These are phyloP conservation scores for Leptodactylus fuscus DNA, from an alignment of 2,113 vertebrate species.

Conservation along the genomic window DNA sequence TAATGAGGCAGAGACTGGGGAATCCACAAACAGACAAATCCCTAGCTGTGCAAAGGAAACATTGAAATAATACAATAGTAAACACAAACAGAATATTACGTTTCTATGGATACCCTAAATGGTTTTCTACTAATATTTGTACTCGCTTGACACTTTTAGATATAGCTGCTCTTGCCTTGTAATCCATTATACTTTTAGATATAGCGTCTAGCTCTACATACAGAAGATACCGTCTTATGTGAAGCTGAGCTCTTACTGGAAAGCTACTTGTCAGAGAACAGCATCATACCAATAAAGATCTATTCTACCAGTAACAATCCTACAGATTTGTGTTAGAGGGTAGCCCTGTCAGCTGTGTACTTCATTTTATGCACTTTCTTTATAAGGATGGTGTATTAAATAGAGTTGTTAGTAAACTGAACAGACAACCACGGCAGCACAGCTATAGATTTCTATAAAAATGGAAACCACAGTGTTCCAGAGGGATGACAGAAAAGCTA, in stretches of 20 bases:
- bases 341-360: neutral
- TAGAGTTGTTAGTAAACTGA: neutral
- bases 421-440: neutral
- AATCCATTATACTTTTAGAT: no score
- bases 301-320: neutral
- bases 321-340: neutral
- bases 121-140: no score
- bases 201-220: conserved; percentile 44
- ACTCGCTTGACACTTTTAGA: conserved; percentile 29
- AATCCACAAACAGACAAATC: neutral
- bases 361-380: neutral
- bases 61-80: neutral
- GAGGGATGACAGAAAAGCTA: neutral
- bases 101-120: conserved; percentile 48
- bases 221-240: neutral
- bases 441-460: neutral
- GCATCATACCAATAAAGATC: neutral
- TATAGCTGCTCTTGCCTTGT: no score
- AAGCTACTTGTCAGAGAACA: neutral
- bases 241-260: neutral
- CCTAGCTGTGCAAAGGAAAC: neutral
- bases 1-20: no score
- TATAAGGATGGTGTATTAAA: neutral
- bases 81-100: conserved; percentile 2
- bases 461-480: neutral